A percentile compares a stretch with the other conserved stretches of the same genome.
Evolutionary conservation across 35 echinoderm and acorn worm genomes (phyloP).

Genomic region (Ophiothrix spiculata): DNA sequence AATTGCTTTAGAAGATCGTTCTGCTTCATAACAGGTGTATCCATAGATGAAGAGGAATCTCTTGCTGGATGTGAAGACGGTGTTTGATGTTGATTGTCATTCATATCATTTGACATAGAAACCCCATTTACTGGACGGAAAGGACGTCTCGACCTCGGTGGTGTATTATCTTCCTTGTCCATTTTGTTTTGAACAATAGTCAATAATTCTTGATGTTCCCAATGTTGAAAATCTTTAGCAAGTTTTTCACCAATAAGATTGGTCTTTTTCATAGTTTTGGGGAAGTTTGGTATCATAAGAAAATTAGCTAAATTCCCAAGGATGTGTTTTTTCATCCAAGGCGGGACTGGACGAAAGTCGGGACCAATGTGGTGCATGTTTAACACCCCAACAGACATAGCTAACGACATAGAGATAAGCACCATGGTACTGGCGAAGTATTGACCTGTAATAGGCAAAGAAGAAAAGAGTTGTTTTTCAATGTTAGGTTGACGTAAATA

Average conservation of each 20-base stretch:
- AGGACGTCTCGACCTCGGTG: background rate
- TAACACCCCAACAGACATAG: conserved; percentile 80
- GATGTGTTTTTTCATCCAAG: conserved; percentile 75
- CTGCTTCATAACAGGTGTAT: background rate
- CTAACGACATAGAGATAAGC: conserved; percentile 77
- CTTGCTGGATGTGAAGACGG: background rate
- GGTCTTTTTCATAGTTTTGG: background rate
- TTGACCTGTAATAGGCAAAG: conserved; percentile 59
- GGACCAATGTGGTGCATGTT: conserved; percentile 82
- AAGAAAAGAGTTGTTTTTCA: background rate
- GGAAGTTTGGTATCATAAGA: conserved; percentile 27
- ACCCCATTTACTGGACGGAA: background rate
- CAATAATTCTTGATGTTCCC: conserved; percentile 76
- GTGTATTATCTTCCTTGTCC: background rate
- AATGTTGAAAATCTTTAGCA: conserved; percentile 47
- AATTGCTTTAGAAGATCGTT: background rate
- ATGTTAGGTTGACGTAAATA: no score
- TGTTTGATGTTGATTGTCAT: background rate
- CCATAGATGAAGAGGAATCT: background rate
- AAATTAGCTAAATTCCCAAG: conserved; percentile 39
- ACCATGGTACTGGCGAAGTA: conserved; percentile 96
- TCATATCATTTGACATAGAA: background rate
- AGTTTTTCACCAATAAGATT: conserved; percentile 29
- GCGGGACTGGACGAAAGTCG: conserved; percentile 73
- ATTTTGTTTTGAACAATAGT: background rate